Evolutionary conservation across 2,113 vertebrate species (phyloP).

Genomic region (Argyrosomus japonicus): DNA sequence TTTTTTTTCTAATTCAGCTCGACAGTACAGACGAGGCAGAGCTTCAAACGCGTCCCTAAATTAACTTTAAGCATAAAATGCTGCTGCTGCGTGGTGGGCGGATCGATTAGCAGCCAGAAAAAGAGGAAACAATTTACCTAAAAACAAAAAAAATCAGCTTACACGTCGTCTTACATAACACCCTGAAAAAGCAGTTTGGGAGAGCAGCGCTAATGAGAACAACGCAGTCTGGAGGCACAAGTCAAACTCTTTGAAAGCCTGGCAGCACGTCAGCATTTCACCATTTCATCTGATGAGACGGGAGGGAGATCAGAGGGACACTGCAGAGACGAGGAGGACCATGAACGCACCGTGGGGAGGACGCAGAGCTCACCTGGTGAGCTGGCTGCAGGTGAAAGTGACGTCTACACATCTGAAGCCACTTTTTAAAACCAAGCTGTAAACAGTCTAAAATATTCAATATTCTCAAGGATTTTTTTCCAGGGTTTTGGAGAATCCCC

Average conservation of each 20-base stretch:
- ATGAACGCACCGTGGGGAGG: not conserved
- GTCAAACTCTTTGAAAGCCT: not conserved
- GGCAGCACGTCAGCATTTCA: not conserved
- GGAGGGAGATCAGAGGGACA: not conserved
- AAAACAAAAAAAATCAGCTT: not conserved
- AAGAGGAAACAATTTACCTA: not conserved
- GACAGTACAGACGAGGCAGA: not conserved
- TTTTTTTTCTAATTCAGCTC: not conserved
- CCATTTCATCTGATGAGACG: not conserved
- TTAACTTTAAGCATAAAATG: not conserved
- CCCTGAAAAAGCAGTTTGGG: not conserved
- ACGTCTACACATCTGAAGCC: not conserved
- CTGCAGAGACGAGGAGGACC: not conserved
- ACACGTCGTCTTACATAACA: not conserved
- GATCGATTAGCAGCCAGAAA: not conserved
- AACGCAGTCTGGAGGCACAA: not conserved
- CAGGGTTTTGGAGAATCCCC: not conserved
- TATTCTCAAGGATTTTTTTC: no score
- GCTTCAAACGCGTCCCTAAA: not conserved
- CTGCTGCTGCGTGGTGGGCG: not conserved
- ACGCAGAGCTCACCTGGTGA: not conserved
- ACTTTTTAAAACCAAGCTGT: not conserved
- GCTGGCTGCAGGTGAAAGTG: not conserved
- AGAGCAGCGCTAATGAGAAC: conserved; percentile 1
- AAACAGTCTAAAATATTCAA: no score